phyloP scores from a whole-genome alignment of 2,113 vertebrate genomes.

The Limnothrissa miodon region DNA sequence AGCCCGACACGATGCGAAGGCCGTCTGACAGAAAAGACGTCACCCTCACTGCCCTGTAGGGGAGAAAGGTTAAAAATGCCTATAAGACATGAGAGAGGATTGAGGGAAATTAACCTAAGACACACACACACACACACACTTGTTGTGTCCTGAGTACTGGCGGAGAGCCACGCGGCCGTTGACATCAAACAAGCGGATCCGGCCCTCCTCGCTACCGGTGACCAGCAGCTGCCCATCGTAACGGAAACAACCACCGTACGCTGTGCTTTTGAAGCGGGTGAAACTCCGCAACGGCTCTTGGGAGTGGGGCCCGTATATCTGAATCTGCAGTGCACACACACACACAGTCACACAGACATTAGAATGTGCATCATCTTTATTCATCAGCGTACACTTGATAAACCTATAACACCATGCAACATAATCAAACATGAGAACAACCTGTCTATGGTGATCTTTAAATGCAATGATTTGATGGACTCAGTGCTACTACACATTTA shows the following conservation, averaged over 20 bases:
- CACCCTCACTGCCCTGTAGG: slow-evolving; percentile 82
- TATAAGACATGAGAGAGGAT: not conserved
- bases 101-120: not conserved
- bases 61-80: not conserved
- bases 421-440: not conserved
- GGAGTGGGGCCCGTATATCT: slow-evolving; percentile 89
- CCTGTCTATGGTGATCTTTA: too few relatives aligned
- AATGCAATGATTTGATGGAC: too few relatives aligned
- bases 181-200: slow-evolving; percentile 84
- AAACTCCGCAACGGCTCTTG: slow-evolving; percentile 90
- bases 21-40: slow-evolving; percentile 87
- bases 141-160: slow-evolving; percentile 85
- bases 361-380: not conserved
- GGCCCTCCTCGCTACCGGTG: slow-evolving; percentile 86
- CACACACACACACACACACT: slow-evolving; percentile 71
- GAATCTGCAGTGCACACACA: slow-evolving; percentile 71
- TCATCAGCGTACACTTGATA: too few relatives aligned
- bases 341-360: not conserved
- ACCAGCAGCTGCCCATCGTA: slow-evolving; percentile 87
- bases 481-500: too few relatives aligned
- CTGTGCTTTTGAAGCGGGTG: slow-evolving; percentile 87
- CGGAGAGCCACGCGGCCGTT: slow-evolving; percentile 82
- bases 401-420: not conserved
- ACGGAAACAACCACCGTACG: slow-evolving; percentile 85
- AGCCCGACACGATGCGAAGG: slow-evolving; percentile 85